Percentiles rank a stretch among this genome's conserved stretches.
phyloP scores from a whole-genome alignment of 1,140 invertebrate species.

The Brachionus sp. region DNA sequence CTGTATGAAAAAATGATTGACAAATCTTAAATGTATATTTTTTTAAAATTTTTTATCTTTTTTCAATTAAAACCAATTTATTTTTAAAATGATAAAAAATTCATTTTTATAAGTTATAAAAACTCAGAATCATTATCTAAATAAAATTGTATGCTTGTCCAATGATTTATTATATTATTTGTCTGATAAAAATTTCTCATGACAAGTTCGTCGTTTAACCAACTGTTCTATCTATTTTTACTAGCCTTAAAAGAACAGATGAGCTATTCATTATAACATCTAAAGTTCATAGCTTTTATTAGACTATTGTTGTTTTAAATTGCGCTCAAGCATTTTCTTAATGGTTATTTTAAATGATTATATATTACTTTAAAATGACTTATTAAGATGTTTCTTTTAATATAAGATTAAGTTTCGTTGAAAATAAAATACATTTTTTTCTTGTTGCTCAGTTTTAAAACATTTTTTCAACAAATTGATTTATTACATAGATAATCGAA shows the following conservation, averaged over 20 bases:
- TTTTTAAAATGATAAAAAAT: not conserved
- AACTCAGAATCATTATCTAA: not conserved
- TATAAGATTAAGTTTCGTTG: not conserved
- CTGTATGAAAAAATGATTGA: too few relatives aligned
- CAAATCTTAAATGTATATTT: too few relatives aligned
- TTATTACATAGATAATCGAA: not conserved
- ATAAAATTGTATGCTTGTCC: not conserved
- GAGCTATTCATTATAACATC: not conserved
- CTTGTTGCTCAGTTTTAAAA: not conserved
- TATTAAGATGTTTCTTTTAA: not conserved
- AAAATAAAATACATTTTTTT: not conserved
- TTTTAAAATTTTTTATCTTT: too few relatives aligned
- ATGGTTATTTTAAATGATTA: not conserved
- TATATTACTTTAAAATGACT: not conserved
- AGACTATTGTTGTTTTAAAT: not conserved
- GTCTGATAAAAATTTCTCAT: not conserved
- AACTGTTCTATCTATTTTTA: not conserved
- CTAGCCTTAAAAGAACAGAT: not conserved
- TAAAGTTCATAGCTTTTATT: constrained; percentile 4
- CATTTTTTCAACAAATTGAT: not conserved
- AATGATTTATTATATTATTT: not conserved
- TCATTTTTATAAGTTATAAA: not conserved
- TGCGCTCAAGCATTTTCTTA: not conserved
- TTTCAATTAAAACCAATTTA: too few relatives aligned
- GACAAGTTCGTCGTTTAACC: not conserved